Evolutionary conservation across 2,888 invertebrate genomes (phyloP).

Genomic region (Allophyes oxyacanthae): DNA sequence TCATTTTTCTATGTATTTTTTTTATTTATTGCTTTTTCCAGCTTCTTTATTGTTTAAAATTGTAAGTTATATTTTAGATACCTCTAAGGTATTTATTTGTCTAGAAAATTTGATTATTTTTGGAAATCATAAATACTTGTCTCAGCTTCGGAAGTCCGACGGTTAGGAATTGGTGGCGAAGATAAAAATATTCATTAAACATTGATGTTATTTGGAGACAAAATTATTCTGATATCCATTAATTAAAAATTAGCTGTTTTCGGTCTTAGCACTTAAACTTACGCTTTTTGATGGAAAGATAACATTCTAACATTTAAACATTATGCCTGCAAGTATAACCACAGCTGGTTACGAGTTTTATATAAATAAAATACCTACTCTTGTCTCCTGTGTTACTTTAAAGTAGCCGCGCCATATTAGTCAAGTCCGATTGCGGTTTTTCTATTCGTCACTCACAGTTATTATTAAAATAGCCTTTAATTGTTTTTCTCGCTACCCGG

Average conservation of each 20-base stretch:
- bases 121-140: no score
- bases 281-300: slow-evolving; percentile 31
- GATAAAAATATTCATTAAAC: no score
- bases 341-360: slow-evolving; percentile 36
- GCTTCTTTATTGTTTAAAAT: no score
- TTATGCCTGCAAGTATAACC: slow-evolving; percentile 31
- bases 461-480: slow-evolving; percentile 54
- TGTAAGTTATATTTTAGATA: no score
- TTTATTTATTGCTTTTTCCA: no score
- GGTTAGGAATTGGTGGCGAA: no score
- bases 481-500: slow-evolving; percentile 58
- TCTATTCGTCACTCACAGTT: slow-evolving; percentile 55
- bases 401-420: slow-evolving; percentile 53
- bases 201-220: no score
- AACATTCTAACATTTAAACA: slow-evolving; percentile 13
- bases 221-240: no score
- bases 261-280: slow-evolving; percentile 18
- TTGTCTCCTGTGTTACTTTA: slow-evolving; percentile 40
- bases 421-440: slow-evolving; percentile 54
- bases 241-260: no score
- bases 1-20: slow-evolving; percentile 6
- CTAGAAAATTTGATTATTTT: no score
- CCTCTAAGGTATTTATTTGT: no score
- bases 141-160: no score
- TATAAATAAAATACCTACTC: slow-evolving; percentile 42